Percentiles rank a stretch among this genome's conserved stretches.
These are phyloP conservation scores for Pemphigus obesinymphae DNA, from an alignment of 1,140 invertebrate genomes.

Conservation along the genomic window DNA sequence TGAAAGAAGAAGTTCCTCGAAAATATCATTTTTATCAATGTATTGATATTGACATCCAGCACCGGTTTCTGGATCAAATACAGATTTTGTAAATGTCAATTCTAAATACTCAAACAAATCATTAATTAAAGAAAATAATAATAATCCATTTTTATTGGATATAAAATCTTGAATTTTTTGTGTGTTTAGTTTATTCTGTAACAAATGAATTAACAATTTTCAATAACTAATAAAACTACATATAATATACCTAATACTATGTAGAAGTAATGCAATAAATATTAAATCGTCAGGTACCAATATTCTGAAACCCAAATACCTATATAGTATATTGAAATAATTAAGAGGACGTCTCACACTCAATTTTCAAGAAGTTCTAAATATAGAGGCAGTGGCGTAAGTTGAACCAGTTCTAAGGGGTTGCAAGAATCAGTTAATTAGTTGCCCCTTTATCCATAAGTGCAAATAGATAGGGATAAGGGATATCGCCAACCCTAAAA, in stretches of 20 bases:
- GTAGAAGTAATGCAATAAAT: not conserved
- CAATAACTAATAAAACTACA: not conserved
- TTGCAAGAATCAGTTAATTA: too few species aligned
- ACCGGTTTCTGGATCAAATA: constrained; percentile 63
- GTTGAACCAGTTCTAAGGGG: too few species aligned
- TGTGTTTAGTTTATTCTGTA: constrained; percentile 58
- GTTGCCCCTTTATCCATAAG: too few species aligned
- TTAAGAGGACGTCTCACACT: too few species aligned
- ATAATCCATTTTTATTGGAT: constrained; percentile 58
- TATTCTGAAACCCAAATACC: not conserved
- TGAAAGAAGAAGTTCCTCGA: not conserved
- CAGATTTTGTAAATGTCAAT: constrained; percentile 63
- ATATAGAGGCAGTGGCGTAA: too few species aligned
- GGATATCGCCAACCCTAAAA: too few species aligned
- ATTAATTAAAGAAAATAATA: constrained; percentile 61
- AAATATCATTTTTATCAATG: constrained; percentile 46
- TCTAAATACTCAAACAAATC: constrained; percentile 70
- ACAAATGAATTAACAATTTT: constrained; percentile 49
- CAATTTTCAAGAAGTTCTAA: too few species aligned
- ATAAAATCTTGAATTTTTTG: constrained; percentile 61
- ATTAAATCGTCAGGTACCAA: not conserved
- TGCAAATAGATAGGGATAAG: too few species aligned
- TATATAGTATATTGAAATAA: too few species aligned
- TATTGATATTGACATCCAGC: constrained; percentile 56
- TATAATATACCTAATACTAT: not conserved